Base-by-base conservation (phyloP, 2,888 invertebrate species). In the Neelides folsomi region DNA sequence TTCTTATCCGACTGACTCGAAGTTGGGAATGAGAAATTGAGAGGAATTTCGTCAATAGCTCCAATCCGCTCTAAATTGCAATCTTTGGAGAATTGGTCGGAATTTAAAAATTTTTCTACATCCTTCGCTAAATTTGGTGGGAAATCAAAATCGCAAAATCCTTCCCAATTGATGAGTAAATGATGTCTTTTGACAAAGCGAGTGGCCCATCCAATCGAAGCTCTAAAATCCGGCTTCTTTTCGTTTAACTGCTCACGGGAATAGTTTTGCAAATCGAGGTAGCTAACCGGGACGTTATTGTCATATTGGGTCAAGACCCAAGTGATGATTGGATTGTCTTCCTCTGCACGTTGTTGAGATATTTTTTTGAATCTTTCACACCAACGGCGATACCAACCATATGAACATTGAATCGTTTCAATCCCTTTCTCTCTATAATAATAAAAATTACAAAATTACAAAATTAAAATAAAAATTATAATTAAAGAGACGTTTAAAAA, bases 351-450 rank as follows among this genome's bases (percentile, higher is more conserved):
- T 6, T 45, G 43, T 38, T 51, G 44, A 1, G 27, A 38, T 19
- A 42, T 15, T 3, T 37, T 13, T 9, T 52, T 36, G 37, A 59
- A 64, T 7, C 68, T 57, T 15, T 58, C 51, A 19, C 64, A 54
- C 66, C 67, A 68, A 19, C 67, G 54, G 27, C 65, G 59, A 53
- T 66, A 67, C 68, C 68, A 68, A 2, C 67, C 66, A 42, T 67
- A 62, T 1, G 67, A 67, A 51, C 68, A 68, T 45, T 63, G 60
- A 9, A 68, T 66, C 12, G 54, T 43, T 6, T 47, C 37, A 49
- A 65, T 57, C 1, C 68, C 67, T 45, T 59, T 65, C 5, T 55
- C 57, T 15, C 63, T 56, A 51, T 60, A 47, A 35, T 39, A 2
- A 27, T 10, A 51, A n/a, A 46, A 35, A 35, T 34, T 6, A 34